phyloP scores from a whole-genome alignment of 2,888 invertebrate species.

The Rapana venosa region DNA sequence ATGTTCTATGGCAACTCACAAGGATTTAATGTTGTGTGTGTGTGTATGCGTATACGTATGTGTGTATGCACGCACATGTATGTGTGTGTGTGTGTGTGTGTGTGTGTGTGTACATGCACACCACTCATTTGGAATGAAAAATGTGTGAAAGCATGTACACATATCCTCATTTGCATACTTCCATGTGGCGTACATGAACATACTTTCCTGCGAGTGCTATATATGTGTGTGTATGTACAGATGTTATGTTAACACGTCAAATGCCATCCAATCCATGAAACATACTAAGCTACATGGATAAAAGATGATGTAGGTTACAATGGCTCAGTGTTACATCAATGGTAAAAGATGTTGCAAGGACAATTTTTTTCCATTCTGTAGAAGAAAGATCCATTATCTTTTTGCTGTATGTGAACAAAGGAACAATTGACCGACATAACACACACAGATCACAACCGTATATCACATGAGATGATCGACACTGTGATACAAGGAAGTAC shows the following conservation, averaged over 20 bases:
- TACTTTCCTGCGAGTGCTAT: background rate
- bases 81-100: conserved; percentile 1
- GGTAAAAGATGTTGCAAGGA: background rate
- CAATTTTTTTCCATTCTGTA: too few relatives aligned
- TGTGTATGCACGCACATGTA: background rate
- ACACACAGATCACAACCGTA: background rate
- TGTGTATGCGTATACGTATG: background rate
- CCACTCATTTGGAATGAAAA: too few relatives aligned
- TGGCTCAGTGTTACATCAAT: background rate
- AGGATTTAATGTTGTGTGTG: conserved; percentile 13
- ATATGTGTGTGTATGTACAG: too few relatives aligned
- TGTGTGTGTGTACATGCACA: background rate
- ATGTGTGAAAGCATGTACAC: background rate
- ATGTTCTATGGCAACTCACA: conserved; percentile 22
- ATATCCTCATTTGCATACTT: background rate
- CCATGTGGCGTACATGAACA: background rate
- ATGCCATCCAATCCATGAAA: background rate
- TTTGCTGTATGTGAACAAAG: too few relatives aligned
- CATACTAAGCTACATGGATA: background rate
- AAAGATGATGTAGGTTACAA: conserved; percentile 9
- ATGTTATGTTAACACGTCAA: too few relatives aligned
- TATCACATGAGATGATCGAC: background rate
- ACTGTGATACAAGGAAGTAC: background rate
- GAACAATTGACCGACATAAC: background rate
- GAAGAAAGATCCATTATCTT: too few relatives aligned